Percentiles rank a stretch among this genome's conserved stretches.
Evolutionary conservation across 2,797 vertebrate species (phyloP).

Genomic region (Perodicticus potto): DNA sequence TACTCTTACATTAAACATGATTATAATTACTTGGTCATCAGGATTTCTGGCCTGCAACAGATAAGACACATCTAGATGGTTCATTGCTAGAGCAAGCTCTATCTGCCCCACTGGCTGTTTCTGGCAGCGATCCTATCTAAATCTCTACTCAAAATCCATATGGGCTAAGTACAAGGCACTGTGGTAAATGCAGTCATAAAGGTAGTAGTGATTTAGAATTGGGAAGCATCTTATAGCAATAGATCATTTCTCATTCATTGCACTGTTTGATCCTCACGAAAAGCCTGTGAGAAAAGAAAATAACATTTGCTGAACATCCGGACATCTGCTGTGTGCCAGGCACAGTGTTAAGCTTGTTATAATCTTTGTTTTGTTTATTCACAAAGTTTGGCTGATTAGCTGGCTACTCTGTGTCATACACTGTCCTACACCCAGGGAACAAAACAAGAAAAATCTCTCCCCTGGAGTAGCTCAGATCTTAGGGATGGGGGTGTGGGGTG

Average conservation of each 20-base stretch:
- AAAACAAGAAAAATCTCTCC: background rate
- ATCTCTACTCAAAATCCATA: background rate
- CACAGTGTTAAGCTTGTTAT: background rate
- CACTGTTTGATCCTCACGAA: background rate
- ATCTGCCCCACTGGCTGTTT: background rate
- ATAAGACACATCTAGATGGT: background rate
- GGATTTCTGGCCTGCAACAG: constrained; percentile 52
- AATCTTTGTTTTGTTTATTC: background rate
- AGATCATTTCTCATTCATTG: background rate
- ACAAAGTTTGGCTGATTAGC: background rate
- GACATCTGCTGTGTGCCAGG: background rate
- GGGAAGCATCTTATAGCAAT: background rate
- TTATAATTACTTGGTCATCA: constrained; percentile 54
- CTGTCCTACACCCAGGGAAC: background rate
- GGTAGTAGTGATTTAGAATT: background rate
- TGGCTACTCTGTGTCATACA: background rate
- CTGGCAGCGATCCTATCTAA: constrained; percentile 24
- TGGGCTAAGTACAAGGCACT: background rate
- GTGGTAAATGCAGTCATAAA: background rate
- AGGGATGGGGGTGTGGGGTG: too few species aligned
- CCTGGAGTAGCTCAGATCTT: background rate
- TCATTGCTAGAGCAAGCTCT: background rate
- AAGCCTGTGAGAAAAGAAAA: background rate
- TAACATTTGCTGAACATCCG: background rate
- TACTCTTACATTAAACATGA: constrained; percentile 49